Conservation (phyloP, 2,888 invertebrate species). For the Acronicta alni region DNA sequence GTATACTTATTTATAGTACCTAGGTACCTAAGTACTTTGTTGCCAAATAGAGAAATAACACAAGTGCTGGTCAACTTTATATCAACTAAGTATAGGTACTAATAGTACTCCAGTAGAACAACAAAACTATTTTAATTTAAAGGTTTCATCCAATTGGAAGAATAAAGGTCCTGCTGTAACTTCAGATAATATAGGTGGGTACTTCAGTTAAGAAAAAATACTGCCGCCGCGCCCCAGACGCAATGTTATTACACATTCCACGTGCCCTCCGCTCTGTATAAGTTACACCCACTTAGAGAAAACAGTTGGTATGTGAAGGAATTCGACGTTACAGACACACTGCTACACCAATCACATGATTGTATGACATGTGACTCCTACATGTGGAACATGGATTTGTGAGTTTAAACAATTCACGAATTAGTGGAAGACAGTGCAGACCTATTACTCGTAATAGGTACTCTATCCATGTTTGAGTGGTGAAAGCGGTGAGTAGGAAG, state of each 20-base stretch:
- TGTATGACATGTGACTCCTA: slow-evolving; percentile 32
- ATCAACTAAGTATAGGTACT: slow-evolving; percentile 7
- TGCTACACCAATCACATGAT: slow-evolving; percentile 25
- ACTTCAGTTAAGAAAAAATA: slow-evolving; percentile 31
- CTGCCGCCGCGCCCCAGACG: slow-evolving; percentile 33
- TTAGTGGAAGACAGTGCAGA: too few species aligned
- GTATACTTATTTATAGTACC: too few species aligned
- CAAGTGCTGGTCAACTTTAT: slow-evolving; percentile 29
- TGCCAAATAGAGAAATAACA: slow-evolving; percentile 21
- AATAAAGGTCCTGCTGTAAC: slow-evolving; percentile 21
- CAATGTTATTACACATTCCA: slow-evolving; percentile 67
- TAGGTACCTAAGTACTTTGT: too few species aligned
- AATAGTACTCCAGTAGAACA: slow-evolving; percentile 17
- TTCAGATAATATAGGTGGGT: slow-evolving; percentile 22
- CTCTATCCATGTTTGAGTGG: too few species aligned
- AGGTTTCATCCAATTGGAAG: slow-evolving; percentile 23
- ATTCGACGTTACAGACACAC: slow-evolving; percentile 47
- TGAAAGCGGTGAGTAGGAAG: too few species aligned
- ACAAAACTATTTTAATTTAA: slow-evolving; percentile 37
- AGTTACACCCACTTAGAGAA: slow-evolving; percentile 63
- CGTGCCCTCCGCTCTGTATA: slow-evolving; percentile 54
- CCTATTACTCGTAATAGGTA: too few species aligned
- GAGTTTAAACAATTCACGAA: too few species aligned
- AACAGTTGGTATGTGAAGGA: slow-evolving; percentile 63
- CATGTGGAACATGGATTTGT: slow-evolving; percentile 14